Conservation (phyloP, 2,113 vertebrate genomes). For the Acanthisitta chloris region DNA sequence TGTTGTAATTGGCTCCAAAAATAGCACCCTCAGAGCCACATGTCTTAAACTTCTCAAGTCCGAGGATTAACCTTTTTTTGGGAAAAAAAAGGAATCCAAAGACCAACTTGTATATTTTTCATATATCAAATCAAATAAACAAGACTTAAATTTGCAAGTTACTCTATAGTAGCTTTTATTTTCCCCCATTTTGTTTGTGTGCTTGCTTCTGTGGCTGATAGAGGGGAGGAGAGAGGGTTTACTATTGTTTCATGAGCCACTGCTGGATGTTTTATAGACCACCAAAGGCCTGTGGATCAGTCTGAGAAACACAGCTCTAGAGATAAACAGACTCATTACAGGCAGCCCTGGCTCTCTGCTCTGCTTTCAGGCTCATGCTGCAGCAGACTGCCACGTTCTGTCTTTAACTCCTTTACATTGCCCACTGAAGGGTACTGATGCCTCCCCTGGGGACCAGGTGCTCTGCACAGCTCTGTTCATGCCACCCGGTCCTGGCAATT, state of each 20-base stretch:
- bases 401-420: background rate
- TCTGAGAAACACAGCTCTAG: background rate
- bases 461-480: background rate
- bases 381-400: background rate
- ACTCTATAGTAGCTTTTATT: constrained; percentile 1
- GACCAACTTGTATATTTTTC: constrained; percentile 2
- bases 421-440: background rate
- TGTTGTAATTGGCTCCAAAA: constrained; percentile 61
- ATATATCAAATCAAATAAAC: constrained; percentile 33
- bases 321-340: background rate
- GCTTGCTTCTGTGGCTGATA: background rate
- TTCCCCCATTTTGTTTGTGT: background rate
- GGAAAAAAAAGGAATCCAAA: background rate
- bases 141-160: background rate
- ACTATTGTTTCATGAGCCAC: constrained; percentile 12
- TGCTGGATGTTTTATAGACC: constrained; percentile 21
- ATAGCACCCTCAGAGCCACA: constrained; percentile 43
- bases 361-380: background rate
- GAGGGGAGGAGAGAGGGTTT: background rate
- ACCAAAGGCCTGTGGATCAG: background rate
- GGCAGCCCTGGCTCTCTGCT: background rate
- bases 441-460: background rate
- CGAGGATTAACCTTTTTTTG: constrained; percentile 15
- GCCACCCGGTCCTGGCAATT: background rate
- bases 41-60: constrained; percentile 45